Evolutionary conservation across 2,888 invertebrate species (phyloP).

Genomic region (Amblyteles armatorius): DNA sequence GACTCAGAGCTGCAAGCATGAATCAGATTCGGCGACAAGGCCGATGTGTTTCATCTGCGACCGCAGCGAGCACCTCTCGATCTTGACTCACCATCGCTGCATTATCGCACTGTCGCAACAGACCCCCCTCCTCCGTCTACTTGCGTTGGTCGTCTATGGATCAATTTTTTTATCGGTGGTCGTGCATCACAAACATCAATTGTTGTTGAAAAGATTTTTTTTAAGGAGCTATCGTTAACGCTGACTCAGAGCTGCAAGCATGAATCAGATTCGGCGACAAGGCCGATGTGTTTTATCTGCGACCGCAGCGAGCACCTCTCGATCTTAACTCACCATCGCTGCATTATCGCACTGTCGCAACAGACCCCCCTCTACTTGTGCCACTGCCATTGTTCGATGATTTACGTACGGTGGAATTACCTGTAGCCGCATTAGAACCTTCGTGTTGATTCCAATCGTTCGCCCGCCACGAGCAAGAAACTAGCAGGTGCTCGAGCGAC

Average conservation of each 20-base stretch:
- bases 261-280: background rate
- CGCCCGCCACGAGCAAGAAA: constrained; percentile 57
- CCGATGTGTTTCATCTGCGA: constrained; percentile 35
- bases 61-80: constrained; percentile 33
- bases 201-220: background rate
- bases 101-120: constrained; percentile 59
- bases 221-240: background rate
- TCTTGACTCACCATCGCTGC: constrained; percentile 60
- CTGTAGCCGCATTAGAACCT: constrained; percentile 62
- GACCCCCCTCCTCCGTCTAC: constrained; percentile 33
- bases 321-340: constrained; percentile 62
- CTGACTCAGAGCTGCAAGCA: background rate
- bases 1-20: background rate
- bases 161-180: background rate
- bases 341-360: constrained; percentile 61
- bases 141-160: background rate
- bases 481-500: constrained; percentile 33
- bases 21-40: constrained; percentile 2
- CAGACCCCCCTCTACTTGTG: constrained; percentile 43
- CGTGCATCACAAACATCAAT: background rate
- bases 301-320: constrained; percentile 18
- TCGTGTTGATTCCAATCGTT: constrained; percentile 72
- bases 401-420: constrained; percentile 74
- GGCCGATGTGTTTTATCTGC: constrained; percentile 35
- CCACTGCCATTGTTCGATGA: constrained; percentile 73